phyloP scores from a whole-genome alignment of 23 tunicate genomes.

The Halocynthia roretzi region DNA sequence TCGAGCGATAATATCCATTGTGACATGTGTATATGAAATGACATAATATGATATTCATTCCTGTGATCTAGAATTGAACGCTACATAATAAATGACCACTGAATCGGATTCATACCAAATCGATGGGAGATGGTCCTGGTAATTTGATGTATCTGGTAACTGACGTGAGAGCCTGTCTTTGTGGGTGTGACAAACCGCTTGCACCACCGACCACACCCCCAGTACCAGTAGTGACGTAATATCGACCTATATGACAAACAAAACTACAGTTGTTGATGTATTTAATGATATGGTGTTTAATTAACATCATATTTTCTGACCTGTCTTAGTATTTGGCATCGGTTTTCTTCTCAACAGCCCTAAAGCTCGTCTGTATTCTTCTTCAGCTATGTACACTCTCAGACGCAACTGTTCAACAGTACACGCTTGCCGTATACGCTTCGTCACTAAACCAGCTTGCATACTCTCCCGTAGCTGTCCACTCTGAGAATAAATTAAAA shows the following conservation, averaged over 20 bases:
- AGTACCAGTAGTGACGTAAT: constrained; percentile 68
- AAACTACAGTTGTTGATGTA: background rate
- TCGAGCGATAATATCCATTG: no score
- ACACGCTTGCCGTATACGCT: constrained; percentile 53
- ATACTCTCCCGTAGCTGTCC: constrained; percentile 79
- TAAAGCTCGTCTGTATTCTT: constrained; percentile 80
- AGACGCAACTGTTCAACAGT: constrained; percentile 57
- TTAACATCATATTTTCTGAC: constrained; percentile 4
- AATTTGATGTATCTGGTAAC: constrained; percentile 66
- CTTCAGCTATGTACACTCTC: constrained; percentile 55
- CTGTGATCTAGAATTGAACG: no score
- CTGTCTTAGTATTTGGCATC: constrained; percentile 88
- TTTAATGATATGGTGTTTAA: background rate
- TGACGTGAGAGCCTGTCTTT: constrained; percentile 61
- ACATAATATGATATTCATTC: no score
- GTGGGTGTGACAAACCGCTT: constrained; percentile 58
- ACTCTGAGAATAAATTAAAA: constrained; percentile 34
- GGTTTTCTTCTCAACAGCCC: constrained; percentile 86
- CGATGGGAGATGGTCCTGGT: constrained; percentile 49
- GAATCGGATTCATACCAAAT: constrained; percentile 5
- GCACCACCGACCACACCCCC: constrained; percentile 55
- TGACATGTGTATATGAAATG: no score
- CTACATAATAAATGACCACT: no score
- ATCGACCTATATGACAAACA: constrained; percentile 25
- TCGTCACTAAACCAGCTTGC: constrained; percentile 75